Base-by-base conservation (phyloP, 64 coral and sea anemone genomes). In the Exaiptasia diaphana region DNA sequence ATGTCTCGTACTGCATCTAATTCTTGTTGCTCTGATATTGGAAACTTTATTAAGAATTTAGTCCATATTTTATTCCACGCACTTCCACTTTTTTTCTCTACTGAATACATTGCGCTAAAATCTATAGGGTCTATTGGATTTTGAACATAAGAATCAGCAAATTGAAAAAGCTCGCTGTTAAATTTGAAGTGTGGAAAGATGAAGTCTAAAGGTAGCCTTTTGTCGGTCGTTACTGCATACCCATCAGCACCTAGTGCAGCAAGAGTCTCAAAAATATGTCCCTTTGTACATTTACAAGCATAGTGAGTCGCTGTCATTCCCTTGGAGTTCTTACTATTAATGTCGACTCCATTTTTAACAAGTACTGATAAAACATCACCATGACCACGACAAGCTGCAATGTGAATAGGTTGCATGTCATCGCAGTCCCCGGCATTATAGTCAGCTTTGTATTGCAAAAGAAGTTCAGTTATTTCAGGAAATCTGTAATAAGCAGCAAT, bases 251-350 rank as follows among this genome's bases (percentile, higher is more conserved):
- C 83, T 25, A 93, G 62, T 1, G 75, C 13, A 5, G 82, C 27
- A 30, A 93, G 62, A 42, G 55, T 79, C 35, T 54, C 17, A 26
- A 87, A 50, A 29, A 59, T 33, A 10, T 38, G 41, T 3, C 53
- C 59, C 12, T 76, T 46, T 31, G 74, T 39, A 20, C 90, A 93
- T 1, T 23, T 21, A 0, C 75, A 83, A 15, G 90, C 83, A 6
- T 65, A 85, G 34, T 93, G 90, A 42, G 87, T 55, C 7, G 90
- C 83, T 3, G 90, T 93, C 3, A 67, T 79, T 7, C 83, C 77
- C 75, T 87, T 87, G 1, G 26, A 12, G 5, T 50, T 75, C 40
- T 28, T 62, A 26, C 29, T 55, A 67, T 87, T 77, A 2, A 82
- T 50, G 30, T 82, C 36, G 38, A 40, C 69, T 13, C 53, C 45